Evolutionary conservation across 2,113 vertebrate species (phyloP).

Genomic region (Nothoprocta pentlandii): DNA sequence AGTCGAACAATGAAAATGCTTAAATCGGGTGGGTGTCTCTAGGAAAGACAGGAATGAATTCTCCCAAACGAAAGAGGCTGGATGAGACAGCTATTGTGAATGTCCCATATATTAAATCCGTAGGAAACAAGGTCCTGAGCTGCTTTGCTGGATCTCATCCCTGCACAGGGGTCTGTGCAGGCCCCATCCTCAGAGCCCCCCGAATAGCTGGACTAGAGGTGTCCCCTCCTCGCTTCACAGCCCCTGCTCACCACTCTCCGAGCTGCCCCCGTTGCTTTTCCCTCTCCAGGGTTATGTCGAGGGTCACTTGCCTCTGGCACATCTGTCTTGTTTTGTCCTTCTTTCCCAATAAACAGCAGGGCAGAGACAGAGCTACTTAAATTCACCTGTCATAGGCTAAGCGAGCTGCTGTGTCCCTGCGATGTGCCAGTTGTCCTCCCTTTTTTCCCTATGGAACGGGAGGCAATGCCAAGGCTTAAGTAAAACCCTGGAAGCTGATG

Average conservation of each 20-base stretch:
- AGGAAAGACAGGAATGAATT: neutral
- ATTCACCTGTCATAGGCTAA: neutral
- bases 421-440: neutral
- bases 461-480: neutral
- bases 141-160: too few relatives aligned
- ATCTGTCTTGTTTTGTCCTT: too few relatives aligned
- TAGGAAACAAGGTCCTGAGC: neutral
- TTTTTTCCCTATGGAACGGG: fast-evolving
- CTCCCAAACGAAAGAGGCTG: neutral
- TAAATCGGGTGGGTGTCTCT: fast-evolving
- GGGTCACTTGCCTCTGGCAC: too few relatives aligned
- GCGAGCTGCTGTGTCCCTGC: neutral
- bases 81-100: neutral
- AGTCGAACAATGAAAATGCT: fast-evolving
- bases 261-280: too few relatives aligned
- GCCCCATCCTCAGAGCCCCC: neutral
- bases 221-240: too few relatives aligned
- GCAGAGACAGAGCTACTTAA: too few relatives aligned
- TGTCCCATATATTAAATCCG: neutral
- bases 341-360: too few relatives aligned
- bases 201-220: too few relatives aligned
- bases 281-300: too few relatives aligned
- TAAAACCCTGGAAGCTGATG: fast-evolving
- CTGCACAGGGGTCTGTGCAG: too few relatives aligned
- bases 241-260: too few relatives aligned